phyloP scores from a whole-genome alignment of 2,888 invertebrate genomes.

The Linnaemya tessellans region DNA sequence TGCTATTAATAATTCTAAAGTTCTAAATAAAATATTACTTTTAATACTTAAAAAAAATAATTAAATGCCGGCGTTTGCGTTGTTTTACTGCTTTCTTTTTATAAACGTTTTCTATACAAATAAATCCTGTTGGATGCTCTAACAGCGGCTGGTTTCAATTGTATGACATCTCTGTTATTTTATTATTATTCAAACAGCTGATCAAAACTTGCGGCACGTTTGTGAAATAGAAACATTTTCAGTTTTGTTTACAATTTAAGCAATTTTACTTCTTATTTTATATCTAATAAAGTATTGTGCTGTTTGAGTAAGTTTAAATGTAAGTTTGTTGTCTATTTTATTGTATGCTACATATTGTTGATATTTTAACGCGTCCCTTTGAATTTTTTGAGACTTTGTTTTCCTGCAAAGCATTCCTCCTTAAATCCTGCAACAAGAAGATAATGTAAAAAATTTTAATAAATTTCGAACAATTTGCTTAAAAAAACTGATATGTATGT shows the following conservation, averaged over 20 bases:
- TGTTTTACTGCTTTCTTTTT: slow-evolving; percentile 43
- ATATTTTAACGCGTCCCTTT: slow-evolving; percentile 27
- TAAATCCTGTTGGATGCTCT: neutral
- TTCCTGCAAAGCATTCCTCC: neutral
- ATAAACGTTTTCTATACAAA: slow-evolving; percentile 53
- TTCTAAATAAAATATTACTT: slow-evolving; percentile 1
- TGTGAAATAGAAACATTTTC: slow-evolving; percentile 38
- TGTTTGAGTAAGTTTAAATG: slow-evolving; percentile 4
- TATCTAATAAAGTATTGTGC: slow-evolving; percentile 25
- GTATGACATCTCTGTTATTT: slow-evolving; percentile 22
- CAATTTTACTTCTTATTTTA: slow-evolving; percentile 10
- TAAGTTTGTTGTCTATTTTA: slow-evolving; percentile 39
- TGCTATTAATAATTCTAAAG: neutral
- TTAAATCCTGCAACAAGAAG: slow-evolving; percentile 20
- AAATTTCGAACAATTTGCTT: too few relatives aligned
- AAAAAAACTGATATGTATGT: too few relatives aligned
- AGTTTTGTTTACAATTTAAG: slow-evolving; percentile 56
- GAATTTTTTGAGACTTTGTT: neutral
- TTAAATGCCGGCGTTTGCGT: slow-evolving; percentile 45
- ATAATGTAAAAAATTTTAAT: neutral
- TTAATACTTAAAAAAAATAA: neutral
- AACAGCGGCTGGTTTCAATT: slow-evolving; percentile 36
- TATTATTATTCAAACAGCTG: slow-evolving; percentile 37
- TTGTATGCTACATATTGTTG: slow-evolving; percentile 51
- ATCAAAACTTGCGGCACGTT: slow-evolving; percentile 42